phyloP scores from a whole-genome alignment of 2,797 vertebrate species.

The Jordanella pulchra region DNA sequence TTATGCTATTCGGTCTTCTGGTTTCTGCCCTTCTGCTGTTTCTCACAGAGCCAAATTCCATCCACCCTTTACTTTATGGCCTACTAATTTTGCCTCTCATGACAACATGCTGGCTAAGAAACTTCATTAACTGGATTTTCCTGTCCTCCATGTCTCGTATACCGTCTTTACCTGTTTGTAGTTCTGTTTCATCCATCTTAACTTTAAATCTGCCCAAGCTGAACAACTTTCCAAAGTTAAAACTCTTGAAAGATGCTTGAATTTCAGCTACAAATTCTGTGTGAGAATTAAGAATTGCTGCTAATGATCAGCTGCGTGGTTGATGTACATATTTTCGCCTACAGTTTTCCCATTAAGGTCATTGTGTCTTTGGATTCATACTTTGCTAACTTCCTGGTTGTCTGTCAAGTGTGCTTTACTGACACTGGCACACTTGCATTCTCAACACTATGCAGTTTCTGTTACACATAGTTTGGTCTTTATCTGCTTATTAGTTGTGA shows the following conservation, averaged over 20 bases:
- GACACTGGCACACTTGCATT: slow-evolving; percentile 49
- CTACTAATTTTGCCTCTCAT: slow-evolving; percentile 2
- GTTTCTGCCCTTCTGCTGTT: slow-evolving; percentile 34
- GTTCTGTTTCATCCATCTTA: slow-evolving; percentile 37
- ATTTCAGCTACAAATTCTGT: slow-evolving; percentile 21
- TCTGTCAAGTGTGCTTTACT: slow-evolving; percentile 53
- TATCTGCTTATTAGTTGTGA: slow-evolving; percentile 14
- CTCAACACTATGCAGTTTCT: slow-evolving; percentile 36
- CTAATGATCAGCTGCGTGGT: slow-evolving; percentile 25
- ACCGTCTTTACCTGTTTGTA: slow-evolving; percentile 31
- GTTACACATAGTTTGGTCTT: slow-evolving; percentile 31
- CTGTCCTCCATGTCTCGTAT: slow-evolving; percentile 22
- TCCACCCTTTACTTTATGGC: slow-evolving; percentile 26
- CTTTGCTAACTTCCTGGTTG: slow-evolving; percentile 53
- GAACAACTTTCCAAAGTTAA: slow-evolving; percentile 45
- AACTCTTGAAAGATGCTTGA: slow-evolving; percentile 23
- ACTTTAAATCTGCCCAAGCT: slow-evolving; percentile 34
- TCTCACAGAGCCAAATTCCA: slow-evolving; percentile 19
- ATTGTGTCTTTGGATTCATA: slow-evolving; percentile 36
- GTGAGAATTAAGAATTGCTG: slow-evolving; percentile 31
- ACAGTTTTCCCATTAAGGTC: slow-evolving; percentile 40
- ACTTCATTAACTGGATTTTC: slow-evolving; percentile 43
- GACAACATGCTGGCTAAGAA: slow-evolving; percentile 30
- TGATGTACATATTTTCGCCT: slow-evolving; percentile 38
- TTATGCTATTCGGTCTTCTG: slow-evolving; percentile 30